Percentiles rank a stretch among this genome's conserved stretches.
Conservation (phyloP, 2,888 invertebrate species). For the Ptychoptera albimana region DNA sequence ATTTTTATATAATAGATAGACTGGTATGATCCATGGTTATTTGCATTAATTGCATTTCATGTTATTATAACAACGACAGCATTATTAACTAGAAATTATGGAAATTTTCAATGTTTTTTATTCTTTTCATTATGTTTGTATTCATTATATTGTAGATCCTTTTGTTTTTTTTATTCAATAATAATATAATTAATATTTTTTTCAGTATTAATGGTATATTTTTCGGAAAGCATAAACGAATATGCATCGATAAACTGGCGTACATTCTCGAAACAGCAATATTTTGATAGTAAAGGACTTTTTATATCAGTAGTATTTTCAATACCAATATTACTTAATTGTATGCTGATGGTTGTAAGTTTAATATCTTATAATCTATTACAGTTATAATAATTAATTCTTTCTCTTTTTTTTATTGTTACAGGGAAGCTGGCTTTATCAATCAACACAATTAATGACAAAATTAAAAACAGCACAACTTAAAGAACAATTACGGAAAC, state of each 20-base stretch:
- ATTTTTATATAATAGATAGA: conserved; percentile 45
- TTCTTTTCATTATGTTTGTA: conserved; percentile 67
- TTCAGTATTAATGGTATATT: conserved; percentile 70
- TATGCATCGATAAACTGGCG: conserved; percentile 78
- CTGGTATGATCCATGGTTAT: conserved; percentile 80
- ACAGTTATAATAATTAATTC: too few species aligned
- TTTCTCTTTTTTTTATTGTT: too few species aligned
- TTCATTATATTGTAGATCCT: too few species aligned
- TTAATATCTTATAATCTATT: too few species aligned
- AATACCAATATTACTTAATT: conserved; percentile 81
- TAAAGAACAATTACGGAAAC: conserved; percentile 45
- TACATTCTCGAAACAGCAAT: conserved; percentile 77
- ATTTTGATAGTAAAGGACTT: conserved; percentile 84
- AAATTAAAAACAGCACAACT: conserved; percentile 69
- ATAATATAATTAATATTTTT: not conserved
- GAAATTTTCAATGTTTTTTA: conserved; percentile 70
- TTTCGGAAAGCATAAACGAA: conserved; percentile 81
- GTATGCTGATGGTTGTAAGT: conserved; percentile 89
- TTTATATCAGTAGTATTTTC: conserved; percentile 90
- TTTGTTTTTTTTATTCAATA: too few species aligned
- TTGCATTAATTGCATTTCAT: conserved; percentile 59
- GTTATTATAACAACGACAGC: conserved; percentile 61
- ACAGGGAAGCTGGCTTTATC: conserved; percentile 80
- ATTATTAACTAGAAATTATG: conserved; percentile 66
- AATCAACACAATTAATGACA: conserved; percentile 75